Evolutionary conservation across 2,888 invertebrate genomes (phyloP), one percentile per base, ranked within the genome.

Genomic region (Tipula lateralis): DNA sequence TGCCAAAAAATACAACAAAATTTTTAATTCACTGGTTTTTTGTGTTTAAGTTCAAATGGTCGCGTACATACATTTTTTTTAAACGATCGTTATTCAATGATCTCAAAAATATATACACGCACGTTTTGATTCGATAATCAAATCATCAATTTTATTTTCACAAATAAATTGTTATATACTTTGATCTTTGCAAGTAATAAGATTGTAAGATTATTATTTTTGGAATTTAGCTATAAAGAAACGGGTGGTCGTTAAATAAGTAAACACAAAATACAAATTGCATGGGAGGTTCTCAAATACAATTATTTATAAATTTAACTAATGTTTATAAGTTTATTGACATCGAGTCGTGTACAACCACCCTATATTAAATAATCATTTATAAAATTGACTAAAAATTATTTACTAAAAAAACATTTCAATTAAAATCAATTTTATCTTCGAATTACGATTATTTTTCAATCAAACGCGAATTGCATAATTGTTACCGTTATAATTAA

Each of bases 121-220:
- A 32, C 13, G 4, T 66, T 66, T 5, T 66, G 66, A 1, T 19
- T 66, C 66, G 66, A 66, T 66, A 66, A 66, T 66, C 66, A 66
- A 66, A 66, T 66, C 66, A 66, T 66, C 66, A 66, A 66, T 66
- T 24, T 66, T 66, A 66, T 66, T 66, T 66, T 66, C 7, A 66
- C 66, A 16, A 16, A 50, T 5, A 50, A 50, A 16, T 36, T 6
- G 9, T 9, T 2, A 36, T n/a, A 9, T 66, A 66, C 66, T 66
- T 66, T 66, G 66, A 66, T 66, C 66, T 66, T n/a, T n/a, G n/a
- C 19, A 66, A 24, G 19, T 24, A 66, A 66, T n/a, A 66, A 19
- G 66, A 24, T 66, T 66, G 66, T 66, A 16, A 6, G 44, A 50
- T 50, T 50, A 50, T 50, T 16, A n/a, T 44, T 50, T 66, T 24